Evolutionary conservation across 2,888 invertebrate genomes (phyloP).

Genomic region (Diloba caeruleocephala): DNA sequence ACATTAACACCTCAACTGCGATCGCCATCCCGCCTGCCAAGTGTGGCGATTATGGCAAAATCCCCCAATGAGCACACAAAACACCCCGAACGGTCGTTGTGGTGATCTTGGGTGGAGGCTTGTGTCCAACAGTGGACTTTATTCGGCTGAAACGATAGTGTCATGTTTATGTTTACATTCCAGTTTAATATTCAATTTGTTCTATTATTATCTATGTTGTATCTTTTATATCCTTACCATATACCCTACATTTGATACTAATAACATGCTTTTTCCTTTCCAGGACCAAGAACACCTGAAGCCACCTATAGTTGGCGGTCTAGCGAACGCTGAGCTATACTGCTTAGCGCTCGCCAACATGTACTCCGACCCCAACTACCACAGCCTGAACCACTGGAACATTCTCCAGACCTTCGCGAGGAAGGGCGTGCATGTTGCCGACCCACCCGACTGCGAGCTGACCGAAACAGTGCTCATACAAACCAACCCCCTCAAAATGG

Average conservation of each 20-base stretch:
- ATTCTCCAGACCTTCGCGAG: conserved; percentile 97
- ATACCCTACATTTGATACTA: neutral
- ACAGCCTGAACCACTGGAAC: conserved; percentile 98
- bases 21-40: no score
- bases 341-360: conserved; percentile 98
- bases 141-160: no score
- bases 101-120: no score
- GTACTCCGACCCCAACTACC: conserved; percentile 98
- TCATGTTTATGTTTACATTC: no score
- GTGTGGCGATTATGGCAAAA: no score
- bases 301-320: conserved; percentile 96
- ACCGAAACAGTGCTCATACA: conserved; percentile 99
- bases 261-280: conserved; percentile 54
- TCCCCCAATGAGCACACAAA: no score
- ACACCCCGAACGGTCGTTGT: no score
- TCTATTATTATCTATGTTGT: no score
- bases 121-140: no score
- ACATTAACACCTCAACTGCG: no score
- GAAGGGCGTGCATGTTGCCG: conserved; percentile 96
- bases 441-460: conserved; percentile 95
- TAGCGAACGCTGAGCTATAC: conserved; percentile 98
- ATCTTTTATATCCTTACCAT: no score
- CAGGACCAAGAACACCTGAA: conserved; percentile 98
- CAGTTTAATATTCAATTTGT: no score
- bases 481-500: conserved; percentile 98